Evolutionary conservation across 2,113 vertebrate species (phyloP).

Genomic region (Pseudolaguvia tuberculata): DNA sequence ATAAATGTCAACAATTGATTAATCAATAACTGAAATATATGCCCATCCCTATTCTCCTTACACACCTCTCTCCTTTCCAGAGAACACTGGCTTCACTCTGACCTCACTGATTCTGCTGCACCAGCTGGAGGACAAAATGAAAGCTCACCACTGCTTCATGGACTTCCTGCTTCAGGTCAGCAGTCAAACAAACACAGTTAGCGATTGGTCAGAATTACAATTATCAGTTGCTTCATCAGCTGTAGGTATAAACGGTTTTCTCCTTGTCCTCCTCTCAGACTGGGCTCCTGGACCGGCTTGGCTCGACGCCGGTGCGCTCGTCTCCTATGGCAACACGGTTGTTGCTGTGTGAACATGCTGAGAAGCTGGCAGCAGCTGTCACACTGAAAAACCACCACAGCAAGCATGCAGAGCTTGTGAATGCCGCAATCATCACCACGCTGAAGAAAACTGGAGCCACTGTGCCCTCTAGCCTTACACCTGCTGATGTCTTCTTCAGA

Average conservation of each 20-base stretch:
- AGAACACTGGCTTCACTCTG: conserved; percentile 83
- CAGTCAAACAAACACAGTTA: background rate
- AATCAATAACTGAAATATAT: no score
- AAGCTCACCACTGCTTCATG: conserved; percentile 89
- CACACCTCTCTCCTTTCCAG: conserved; percentile 57
- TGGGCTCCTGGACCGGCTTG: conserved; percentile 77
- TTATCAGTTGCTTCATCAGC: background rate
- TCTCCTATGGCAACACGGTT: conserved; percentile 78
- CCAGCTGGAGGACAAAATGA: conserved; percentile 96
- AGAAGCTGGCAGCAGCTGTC: conserved; percentile 85
- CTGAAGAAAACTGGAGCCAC: conserved; percentile 70
- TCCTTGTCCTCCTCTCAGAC: conserved; percentile 64
- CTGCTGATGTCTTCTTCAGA: conserved; percentile 92
- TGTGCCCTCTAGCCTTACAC: conserved; percentile 77
- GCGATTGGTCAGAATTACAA: no score
- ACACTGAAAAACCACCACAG: conserved; percentile 89
- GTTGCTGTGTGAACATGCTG: conserved; percentile 88
- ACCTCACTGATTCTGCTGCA: conserved; percentile 93
- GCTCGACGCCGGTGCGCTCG: conserved; percentile 67
- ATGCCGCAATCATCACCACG: conserved; percentile 71
- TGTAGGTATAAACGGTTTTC: background rate
- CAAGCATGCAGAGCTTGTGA: conserved; percentile 79
- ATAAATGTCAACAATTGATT: no score
- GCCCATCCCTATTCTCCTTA: no score
- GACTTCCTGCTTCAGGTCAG: conserved; percentile 89